Evolutionary conservation across 2,113 vertebrate genomes (phyloP).

Genomic region (Cacatua alba): DNA sequence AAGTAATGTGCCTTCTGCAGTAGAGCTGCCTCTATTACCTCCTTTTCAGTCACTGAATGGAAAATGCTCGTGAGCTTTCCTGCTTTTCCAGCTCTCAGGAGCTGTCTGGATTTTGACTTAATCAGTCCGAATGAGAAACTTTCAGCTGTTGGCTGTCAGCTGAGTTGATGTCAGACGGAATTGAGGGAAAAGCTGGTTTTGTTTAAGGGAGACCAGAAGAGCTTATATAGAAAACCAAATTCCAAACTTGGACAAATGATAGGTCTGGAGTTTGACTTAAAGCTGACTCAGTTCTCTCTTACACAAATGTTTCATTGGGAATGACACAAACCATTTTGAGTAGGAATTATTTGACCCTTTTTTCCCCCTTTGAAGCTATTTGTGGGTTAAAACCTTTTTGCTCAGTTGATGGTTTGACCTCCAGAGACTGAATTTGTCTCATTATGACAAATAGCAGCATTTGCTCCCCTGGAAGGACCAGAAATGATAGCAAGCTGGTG

Average conservation of each 20-base stretch:
- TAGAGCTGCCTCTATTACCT: not conserved
- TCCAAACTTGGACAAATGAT: not conserved
- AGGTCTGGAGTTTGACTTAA: not conserved
- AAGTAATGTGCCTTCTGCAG: not conserved
- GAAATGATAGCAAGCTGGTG: not conserved
- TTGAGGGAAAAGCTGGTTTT: not conserved
- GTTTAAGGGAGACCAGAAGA: not conserved
- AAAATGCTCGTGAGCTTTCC: not conserved
- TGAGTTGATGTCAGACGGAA: not conserved
- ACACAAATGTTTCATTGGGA: not conserved
- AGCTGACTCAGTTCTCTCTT: not conserved
- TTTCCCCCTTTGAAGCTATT: not conserved
- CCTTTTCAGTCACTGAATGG: not conserved
- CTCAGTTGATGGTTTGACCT: not conserved
- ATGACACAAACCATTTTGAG: not conserved
- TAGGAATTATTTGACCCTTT: not conserved
- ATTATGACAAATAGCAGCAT: not conserved
- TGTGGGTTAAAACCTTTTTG: not conserved
- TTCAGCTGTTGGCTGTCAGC: not conserved
- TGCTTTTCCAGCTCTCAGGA: not conserved
- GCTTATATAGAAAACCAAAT: not conserved
- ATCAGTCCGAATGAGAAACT: not conserved
- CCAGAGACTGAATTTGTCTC: not conserved
- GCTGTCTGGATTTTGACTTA: not conserved
- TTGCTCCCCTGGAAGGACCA: not conserved